Conservation (phyloP, 2,888 invertebrate species). For the Spisula subtruncata region DNA sequence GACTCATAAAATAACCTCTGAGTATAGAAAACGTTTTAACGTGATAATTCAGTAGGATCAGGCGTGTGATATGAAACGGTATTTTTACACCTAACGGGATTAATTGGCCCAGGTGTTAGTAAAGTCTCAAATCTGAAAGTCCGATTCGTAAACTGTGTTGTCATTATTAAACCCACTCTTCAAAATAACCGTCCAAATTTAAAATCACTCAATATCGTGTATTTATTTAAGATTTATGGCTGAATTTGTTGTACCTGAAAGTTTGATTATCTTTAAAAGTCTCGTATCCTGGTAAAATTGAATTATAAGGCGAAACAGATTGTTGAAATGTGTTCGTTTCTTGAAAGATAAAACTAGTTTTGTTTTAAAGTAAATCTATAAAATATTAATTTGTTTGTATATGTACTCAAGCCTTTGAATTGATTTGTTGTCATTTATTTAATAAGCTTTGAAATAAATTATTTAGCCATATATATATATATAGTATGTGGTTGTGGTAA, state of each 20-base stretch:
- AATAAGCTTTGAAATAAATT: no score
- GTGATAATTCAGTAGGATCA: constrained; percentile 5
- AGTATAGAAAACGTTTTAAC: constrained; percentile 15
- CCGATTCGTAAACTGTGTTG: background rate
- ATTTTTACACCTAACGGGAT: constrained; percentile 6
- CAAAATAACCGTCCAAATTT: constrained; percentile 1
- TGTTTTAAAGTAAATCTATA: background rate
- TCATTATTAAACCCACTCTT: constrained; percentile 15
- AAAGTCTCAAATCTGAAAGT: background rate
- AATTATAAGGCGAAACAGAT: background rate
- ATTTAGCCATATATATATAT: no score
- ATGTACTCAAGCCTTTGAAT: no score
- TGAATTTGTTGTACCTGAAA: constrained; percentile 25
- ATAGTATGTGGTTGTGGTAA: no score
- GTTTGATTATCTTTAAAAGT: constrained; percentile 29
- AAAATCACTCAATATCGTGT: constrained; percentile 30
- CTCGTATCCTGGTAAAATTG: constrained; percentile 14
- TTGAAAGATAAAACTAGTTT: background rate
- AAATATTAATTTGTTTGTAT: background rate
- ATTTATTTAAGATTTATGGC: constrained; percentile 32
- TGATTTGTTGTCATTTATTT: no score
- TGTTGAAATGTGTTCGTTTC: background rate
- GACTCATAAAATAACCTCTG: constrained; percentile 7
- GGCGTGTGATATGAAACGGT: background rate
- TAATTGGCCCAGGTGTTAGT: constrained; percentile 23